Evolutionary conservation across 2,888 invertebrate species (phyloP), one percentile per base, ranked within the genome.

Genomic region (Pammene fasciana): DNA sequence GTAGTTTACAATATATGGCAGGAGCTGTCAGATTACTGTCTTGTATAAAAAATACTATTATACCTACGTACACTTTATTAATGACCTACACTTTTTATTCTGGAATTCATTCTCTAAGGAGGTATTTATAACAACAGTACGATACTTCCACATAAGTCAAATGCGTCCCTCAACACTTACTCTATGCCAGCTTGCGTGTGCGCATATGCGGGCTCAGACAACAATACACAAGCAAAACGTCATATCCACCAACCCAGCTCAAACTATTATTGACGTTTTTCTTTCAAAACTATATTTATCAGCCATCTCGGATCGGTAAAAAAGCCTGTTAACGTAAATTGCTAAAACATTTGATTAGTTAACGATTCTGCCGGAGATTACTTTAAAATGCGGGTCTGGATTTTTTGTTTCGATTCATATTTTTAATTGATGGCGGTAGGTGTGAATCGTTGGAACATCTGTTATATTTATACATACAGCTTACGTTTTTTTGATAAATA

Each of bases 321-420:
- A 74, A 72, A 71, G 65, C 46, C 71, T 67, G 66, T 72, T 72
- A 61, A 71, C 56, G 70, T 73, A 73, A 73, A 73, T 72, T 73
- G 72, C 68, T 72, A 72, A 73, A 73, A 70, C 73, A 64, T 68
- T 70, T 61, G 67, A 62, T 67, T 60, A 65, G 65, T 68, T 65
- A 70, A 74, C 68, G 71, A 72, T 71, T 70, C 60, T 62, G 65
- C 62, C 61, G 64, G 68, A 72, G 74, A 74, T 73, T 74, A 72
- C 62, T 74, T 65, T 71, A 71, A 48, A 68, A 74, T 74, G 73
- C 74, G 74, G 74, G 74, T 65, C 16, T 41, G 65, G 68, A 70
- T 70, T 56, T 70, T 68, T 59, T 65, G 67, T 67, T 60, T 48
- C 60, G 67, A 68, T 68, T 65, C 34, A 65, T 68, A 54, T 38